A percentile compares a stretch with the other conserved stretches of the same genome.
Evolutionary conservation across 2,113 vertebrate species (phyloP).

Genomic region (Phyllopteryx taeniolatus): DNA sequence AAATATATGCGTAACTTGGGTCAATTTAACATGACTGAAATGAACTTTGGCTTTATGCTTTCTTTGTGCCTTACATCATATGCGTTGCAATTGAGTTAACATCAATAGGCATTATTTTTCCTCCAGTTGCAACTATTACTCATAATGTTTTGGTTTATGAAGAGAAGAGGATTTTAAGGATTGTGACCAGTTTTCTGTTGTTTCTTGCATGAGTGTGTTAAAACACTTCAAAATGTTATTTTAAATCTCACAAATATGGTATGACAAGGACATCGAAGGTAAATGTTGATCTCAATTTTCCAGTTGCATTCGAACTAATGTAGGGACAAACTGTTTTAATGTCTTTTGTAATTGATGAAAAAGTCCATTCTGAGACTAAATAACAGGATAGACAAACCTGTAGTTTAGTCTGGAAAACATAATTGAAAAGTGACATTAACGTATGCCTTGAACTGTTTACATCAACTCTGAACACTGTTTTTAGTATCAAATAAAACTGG

Average conservation of each 20-base stretch:
- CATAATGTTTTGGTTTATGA: neutral
- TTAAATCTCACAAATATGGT: neutral
- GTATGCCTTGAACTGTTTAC: slow-evolving; percentile 17
- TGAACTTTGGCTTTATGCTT: slow-evolving; percentile 40
- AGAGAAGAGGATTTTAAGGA: neutral
- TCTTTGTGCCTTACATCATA: slow-evolving; percentile 40
- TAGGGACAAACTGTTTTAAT: slow-evolving; percentile 13
- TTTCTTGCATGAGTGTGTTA: neutral
- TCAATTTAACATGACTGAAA: slow-evolving; percentile 63
- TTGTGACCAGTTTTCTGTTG: neutral
- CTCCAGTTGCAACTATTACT: neutral
- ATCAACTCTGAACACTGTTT: slow-evolving; percentile 2
- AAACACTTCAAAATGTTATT: neutral
- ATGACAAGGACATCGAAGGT: neutral
- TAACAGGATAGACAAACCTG: neutral
- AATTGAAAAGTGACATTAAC: slow-evolving; percentile 1
- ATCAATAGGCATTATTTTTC: neutral
- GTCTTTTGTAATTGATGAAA: slow-evolving; percentile 6
- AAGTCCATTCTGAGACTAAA: slow-evolving; percentile 12
- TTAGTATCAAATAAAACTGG: slow-evolving; percentile 4
- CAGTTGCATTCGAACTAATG: slow-evolving; percentile 2
- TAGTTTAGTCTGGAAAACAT: slow-evolving; percentile 4
- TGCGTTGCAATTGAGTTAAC: slow-evolving; percentile 8
- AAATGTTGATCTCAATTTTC: neutral
- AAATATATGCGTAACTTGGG: slow-evolving; percentile 55